A percentile compares a stretch with the other conserved stretches of the same genome.
Evolutionary conservation across 2,888 invertebrate genomes (phyloP).

Genomic region (Polylopha cassiicola): DNA sequence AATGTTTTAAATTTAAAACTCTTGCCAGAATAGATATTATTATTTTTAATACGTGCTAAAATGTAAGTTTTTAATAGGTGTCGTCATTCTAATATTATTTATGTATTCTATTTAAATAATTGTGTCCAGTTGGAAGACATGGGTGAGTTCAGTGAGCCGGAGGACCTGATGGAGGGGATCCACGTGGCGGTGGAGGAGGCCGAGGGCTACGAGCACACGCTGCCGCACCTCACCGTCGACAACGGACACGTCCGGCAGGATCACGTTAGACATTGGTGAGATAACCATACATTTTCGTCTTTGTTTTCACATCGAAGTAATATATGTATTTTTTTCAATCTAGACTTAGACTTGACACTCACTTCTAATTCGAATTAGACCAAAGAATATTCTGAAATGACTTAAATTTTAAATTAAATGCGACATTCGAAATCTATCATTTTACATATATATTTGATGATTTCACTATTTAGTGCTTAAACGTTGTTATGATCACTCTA

Average conservation of each 20-base stretch:
- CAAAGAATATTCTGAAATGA: too few species aligned
- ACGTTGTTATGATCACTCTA: too few species aligned
- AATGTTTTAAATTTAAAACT: too few species aligned
- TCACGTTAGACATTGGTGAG: constrained; percentile 54
- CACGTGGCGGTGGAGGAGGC: constrained; percentile 83
- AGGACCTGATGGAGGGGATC: constrained; percentile 91
- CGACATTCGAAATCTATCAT: too few species aligned
- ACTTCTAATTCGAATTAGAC: too few species aligned
- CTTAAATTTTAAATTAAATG: too few species aligned
- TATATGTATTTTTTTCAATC: not conserved
- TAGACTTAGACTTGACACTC: not conserved
- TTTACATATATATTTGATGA: too few species aligned
- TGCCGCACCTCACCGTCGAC: constrained; percentile 66
- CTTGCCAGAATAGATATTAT: too few species aligned
- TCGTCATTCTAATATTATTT: too few species aligned
- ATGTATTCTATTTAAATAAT: not conserved
- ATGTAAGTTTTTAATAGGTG: too few species aligned
- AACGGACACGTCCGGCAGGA: constrained; percentile 65
- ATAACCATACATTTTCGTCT: not conserved
- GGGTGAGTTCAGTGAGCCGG: constrained; percentile 90
- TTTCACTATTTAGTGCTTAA: too few species aligned
- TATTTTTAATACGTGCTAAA: too few species aligned
- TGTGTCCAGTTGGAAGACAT: constrained; percentile 69
- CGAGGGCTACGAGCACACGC: constrained; percentile 46
- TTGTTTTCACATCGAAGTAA: not conserved